Evolutionary conservation across 2,797 vertebrate species (phyloP).

Genomic region (Chelon auratus): DNA sequence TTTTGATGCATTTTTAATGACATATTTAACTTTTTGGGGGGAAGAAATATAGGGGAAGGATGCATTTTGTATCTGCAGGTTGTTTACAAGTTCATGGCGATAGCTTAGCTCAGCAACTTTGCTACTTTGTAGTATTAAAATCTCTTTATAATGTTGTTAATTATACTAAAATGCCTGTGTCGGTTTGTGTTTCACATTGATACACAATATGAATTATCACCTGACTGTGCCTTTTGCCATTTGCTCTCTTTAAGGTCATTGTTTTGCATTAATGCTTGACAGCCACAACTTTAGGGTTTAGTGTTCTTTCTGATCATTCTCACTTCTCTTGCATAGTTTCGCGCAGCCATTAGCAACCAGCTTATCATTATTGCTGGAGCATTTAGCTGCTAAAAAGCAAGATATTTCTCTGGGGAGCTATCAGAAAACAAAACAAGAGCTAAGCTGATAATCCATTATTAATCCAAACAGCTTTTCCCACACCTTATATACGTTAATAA

Average conservation of each 20-base stretch:
- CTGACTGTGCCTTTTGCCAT: no score
- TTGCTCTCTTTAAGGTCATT: background rate
- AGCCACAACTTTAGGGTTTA: background rate
- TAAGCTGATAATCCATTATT: background rate
- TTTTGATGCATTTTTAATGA: constrained; percentile 36
- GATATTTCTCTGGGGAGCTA: no score
- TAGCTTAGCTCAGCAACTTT: background rate
- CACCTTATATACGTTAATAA: background rate
- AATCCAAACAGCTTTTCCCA: background rate
- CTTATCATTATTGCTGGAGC: no score
- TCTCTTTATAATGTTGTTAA: no score
- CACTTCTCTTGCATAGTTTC: background rate
- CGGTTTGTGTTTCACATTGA: no score
- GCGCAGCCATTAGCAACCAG: background rate
- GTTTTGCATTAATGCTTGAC: background rate
- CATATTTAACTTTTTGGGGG: background rate
- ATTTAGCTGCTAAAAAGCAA: no score
- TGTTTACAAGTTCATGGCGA: constrained; percentile 9
- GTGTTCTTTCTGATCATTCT: background rate
- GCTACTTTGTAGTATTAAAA: background rate
- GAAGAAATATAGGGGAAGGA: background rate
- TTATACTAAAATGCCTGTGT: no score
- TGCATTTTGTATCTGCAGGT: background rate
- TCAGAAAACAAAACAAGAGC: background rate
- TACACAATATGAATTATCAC: no score